Base-by-base conservation (phyloP, 2,888 invertebrate genomes). In the Oithona nana region DNA sequence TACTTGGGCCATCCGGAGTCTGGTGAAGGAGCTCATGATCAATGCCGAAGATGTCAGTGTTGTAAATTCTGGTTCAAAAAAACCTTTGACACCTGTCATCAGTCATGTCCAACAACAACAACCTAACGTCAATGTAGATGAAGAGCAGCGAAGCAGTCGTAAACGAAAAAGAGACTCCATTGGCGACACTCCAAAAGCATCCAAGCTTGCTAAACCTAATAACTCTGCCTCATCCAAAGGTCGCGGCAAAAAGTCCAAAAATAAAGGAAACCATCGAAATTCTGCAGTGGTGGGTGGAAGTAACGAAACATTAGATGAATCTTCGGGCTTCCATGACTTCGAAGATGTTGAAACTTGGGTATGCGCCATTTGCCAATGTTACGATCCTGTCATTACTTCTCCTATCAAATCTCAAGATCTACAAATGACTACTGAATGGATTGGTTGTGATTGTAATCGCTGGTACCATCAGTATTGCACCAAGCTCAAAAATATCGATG, bases 391-490 rank as follows among this genome's bases (percentile, higher is more conserved):
- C 28, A 22, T 49, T 4, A n/a, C 60, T 6, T n/a, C 28, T 3
- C 22, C 29, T n/a, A 26, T 3, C 28, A 1, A 52, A 22, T 16
- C 13, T 26, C 3, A 3, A 3, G 57, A 29, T n/a, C 57, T 29
- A 2, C 20, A 16, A 3, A 20, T 50, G n/a, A 50, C 48, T 1
- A 60, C 60, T 16, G 60, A 60, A 20, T 60, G 60, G 60, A 50
- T 60, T 20, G 60, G 60, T 11, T 60, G 60, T 20, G 60, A 60
- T 4, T 60, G 60, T 28, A 50, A 60, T 50, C 22, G 60, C 6
- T 60, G 60, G 60, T 60, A 50, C 8, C 60, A 60, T 28, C 20
- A 60, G 22, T 49, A 30, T 24, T 60, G 60, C 50, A 60, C 60
- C 49, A 20, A 60, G n/a, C 28, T 60, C 13, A 48, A 48, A 20